Evolutionary conservation across 2,797 vertebrate genomes (phyloP).

Genomic region (Acrossocheilus fasciatus): DNA sequence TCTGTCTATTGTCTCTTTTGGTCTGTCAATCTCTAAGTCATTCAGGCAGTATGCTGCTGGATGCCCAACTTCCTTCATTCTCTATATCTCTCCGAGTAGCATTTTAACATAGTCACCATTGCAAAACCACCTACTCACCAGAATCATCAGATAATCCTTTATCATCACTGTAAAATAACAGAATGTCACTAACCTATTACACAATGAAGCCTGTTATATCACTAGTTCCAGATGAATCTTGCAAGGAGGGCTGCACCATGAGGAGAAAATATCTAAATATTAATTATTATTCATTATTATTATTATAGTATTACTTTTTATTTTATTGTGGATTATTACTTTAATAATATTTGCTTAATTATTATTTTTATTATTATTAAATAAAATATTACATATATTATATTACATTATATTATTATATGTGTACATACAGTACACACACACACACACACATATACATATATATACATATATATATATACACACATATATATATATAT

Average conservation of each 20-base stretch:
- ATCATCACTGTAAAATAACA: neutral
- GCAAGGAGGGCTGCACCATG: neutral
- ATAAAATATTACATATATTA: too few species aligned
- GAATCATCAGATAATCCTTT: neutral
- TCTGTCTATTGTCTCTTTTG: conserved; percentile 40
- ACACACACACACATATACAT: too few species aligned
- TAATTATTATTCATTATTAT: neutral
- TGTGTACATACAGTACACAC: too few species aligned
- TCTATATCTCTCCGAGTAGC: neutral
- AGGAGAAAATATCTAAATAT: neutral
- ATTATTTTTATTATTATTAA: too few species aligned
- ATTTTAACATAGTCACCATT: neutral
- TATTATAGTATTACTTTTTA: neutral
- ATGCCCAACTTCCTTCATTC: conserved; percentile 16
- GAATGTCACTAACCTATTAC: neutral
- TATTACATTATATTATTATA: too few species aligned
- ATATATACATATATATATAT: too few species aligned
- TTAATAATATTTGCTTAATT: neutral
- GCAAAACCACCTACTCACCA: neutral
- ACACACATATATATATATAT: too few species aligned
- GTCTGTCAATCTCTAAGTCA: conserved; percentile 28
- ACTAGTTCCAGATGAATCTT: neutral
- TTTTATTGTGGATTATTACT: too few species aligned
- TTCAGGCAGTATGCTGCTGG: neutral
- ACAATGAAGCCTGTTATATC: neutral